Evolutionary conservation across 1,140 invertebrate species (phyloP).

Genomic region (Heliconius melpomene): DNA sequence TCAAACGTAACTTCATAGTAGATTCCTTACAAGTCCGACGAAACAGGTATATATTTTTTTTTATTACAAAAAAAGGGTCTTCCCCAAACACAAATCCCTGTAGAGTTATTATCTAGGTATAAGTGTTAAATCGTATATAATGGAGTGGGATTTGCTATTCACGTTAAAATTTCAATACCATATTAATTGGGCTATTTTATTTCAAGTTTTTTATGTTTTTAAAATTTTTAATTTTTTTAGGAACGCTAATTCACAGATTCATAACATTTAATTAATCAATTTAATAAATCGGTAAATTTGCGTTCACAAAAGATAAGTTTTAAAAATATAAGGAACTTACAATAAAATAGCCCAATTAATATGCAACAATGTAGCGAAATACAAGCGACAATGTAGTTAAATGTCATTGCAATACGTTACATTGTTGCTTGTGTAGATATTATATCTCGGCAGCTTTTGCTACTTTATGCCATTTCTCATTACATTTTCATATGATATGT

Average conservation of each 20-base stretch:
- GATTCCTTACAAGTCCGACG: slow-evolving; percentile 48
- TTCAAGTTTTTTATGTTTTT: neutral
- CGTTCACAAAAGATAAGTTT: neutral
- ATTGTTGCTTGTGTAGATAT: neutral
- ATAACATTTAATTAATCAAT: too few relatives aligned
- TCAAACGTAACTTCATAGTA: slow-evolving; percentile 68
- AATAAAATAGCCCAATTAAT: neutral
- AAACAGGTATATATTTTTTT: slow-evolving; percentile 63
- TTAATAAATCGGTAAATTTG: too few relatives aligned
- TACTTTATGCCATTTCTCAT: too few relatives aligned
- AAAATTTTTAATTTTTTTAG: neutral
- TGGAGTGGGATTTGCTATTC: slow-evolving; percentile 11
- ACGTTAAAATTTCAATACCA: neutral
- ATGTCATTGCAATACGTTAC: too few relatives aligned
- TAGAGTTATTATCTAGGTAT: slow-evolving; percentile 40
- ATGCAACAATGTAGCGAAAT: neutral
- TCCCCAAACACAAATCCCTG: slow-evolving; percentile 52
- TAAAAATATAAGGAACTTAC: neutral
- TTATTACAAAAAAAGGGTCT: slow-evolving; percentile 50
- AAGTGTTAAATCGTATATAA: slow-evolving; percentile 41
- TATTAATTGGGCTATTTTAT: slow-evolving; percentile 1
- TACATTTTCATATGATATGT: too few relatives aligned
- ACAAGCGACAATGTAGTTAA: too few relatives aligned
- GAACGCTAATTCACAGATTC: too few relatives aligned
- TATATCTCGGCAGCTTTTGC: neutral